Conservation (phyloP, 2,113 vertebrate genomes). For the Trachemys scripta region DNA sequence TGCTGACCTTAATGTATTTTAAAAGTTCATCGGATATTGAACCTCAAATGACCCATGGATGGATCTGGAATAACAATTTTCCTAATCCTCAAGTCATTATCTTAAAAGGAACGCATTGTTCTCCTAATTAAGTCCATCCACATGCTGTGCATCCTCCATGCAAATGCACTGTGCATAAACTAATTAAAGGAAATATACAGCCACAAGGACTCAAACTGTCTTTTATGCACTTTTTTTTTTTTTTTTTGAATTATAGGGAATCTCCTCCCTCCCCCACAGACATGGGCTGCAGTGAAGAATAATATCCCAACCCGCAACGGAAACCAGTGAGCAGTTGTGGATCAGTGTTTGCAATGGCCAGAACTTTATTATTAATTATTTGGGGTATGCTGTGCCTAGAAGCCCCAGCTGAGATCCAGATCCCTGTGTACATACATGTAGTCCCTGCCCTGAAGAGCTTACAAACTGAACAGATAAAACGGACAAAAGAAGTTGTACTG, state of each 20-base stretch:
- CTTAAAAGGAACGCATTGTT: constrained; percentile 81
- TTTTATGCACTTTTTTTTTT: constrained; percentile 70
- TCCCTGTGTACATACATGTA: not conserved
- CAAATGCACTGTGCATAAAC: constrained; percentile 80
- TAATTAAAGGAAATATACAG: constrained; percentile 82
- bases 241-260: constrained; percentile 61
- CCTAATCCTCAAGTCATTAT: constrained; percentile 82
- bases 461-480: constrained; percentile 45
- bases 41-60: constrained; percentile 76
- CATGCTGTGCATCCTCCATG: constrained; percentile 79
- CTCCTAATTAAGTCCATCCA: constrained; percentile 81
- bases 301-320: constrained; percentile 6
- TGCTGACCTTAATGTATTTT: constrained; percentile 78
- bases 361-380: constrained; percentile 59
- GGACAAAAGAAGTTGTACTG: constrained; percentile 25
- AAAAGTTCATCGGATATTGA: constrained; percentile 74
- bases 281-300: constrained; percentile 32
- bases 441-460: constrained; percentile 65
- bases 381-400: not conserved
- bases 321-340: constrained; percentile 61
- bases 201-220: constrained; percentile 77
- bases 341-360: constrained; percentile 43
- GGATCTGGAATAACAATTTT: constrained; percentile 81
- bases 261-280: constrained; percentile 20
- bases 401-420: constrained; percentile 8